Base-by-base conservation (phyloP, 1,140 invertebrate genomes). In the Cardiocondyla obscurior region DNA sequence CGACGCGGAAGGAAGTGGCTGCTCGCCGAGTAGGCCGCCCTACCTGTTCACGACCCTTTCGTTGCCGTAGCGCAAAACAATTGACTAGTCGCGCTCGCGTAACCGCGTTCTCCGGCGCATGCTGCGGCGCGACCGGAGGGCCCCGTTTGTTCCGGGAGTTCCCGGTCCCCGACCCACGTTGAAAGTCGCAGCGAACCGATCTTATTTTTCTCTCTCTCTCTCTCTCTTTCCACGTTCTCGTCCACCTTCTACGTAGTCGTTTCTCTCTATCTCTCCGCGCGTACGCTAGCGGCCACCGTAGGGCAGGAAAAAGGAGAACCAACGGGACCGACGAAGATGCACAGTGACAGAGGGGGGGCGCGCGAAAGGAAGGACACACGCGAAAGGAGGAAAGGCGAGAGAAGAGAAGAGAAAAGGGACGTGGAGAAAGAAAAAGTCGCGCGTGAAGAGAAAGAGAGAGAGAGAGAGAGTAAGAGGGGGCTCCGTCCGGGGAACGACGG, bases 121-220 rank as follows among this genome's bases (percentile, higher is more conserved):
- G 25, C 57, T 46, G 6, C 14, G 30, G 69, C 30, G 67, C 33
- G n/a, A 14, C 39, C 39, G 39, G 46, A 72, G 51, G 51, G 8
- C 33, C 58, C 55, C 72, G 46, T 65, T 69, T 49, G 65, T 82
- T 79, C 81, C 81, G 81, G 81, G 81, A 77, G 70, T 76, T 36
- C 81, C 57, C 70, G 72, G 70, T 67, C 82, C 49, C 82, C 77
- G 65, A 81, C 67, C 77, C 67, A 81, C 5, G 73, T 67, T 30
- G 60, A 76, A 57, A 76, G 42, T 44, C 74, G 60, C 33, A 44
- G 22, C 46, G 44, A 74, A 36, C 67, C 39, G 73, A 33, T 65
- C 44, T n/a, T n/a, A n/a, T n/a, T n/a, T n/a, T n/a, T 30, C 73
- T 10, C 44, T 49, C 44, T n/a, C 36, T 12, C 60, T 58, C 73